phyloP scores from a whole-genome alignment of 2,888 invertebrate species.

The Orthosia cruda region DNA sequence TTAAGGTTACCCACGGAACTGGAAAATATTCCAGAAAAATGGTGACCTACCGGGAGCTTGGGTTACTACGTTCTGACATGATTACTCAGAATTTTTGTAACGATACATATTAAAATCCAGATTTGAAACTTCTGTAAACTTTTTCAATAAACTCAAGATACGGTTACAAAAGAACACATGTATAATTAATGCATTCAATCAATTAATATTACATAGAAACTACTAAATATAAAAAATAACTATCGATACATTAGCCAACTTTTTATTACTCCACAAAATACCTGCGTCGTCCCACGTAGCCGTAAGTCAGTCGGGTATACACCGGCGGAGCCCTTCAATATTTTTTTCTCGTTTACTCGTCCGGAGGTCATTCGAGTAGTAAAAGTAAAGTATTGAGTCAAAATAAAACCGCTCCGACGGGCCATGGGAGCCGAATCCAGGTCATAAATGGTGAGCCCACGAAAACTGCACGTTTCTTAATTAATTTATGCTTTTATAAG shows the following conservation, averaged over 20 bases:
- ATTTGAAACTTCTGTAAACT: too few species aligned
- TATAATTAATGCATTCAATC: too few species aligned
- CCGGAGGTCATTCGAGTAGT: slow-evolving; percentile 87
- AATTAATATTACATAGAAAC: neutral
- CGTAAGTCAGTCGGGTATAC: slow-evolving; percentile 75
- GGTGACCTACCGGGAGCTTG: too few species aligned
- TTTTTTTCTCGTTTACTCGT: slow-evolving; percentile 80
- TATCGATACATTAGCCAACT: neutral
- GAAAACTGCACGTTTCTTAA: slow-evolving; percentile 65
- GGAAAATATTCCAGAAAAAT: too few species aligned
- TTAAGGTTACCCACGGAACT: too few species aligned
- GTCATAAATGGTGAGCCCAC: slow-evolving; percentile 82
- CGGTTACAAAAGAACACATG: too few species aligned
- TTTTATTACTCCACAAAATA: neutral
- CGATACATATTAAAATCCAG: too few species aligned
- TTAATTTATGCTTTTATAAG: slow-evolving; percentile 47
- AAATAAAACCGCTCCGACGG: slow-evolving; percentile 79
- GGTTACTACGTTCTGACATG: too few species aligned
- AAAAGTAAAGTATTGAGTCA: slow-evolving; percentile 85
- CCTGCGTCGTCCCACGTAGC: slow-evolving; percentile 35
- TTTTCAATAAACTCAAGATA: too few species aligned
- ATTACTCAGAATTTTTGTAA: too few species aligned
- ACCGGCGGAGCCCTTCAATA: slow-evolving; percentile 74
- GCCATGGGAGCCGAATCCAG: slow-evolving; percentile 84
- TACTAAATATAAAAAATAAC: neutral